These are phyloP conservation scores for Acanthochromis polyacanthus DNA, from an alignment of 2,113 vertebrate genomes.

Conservation along the genomic window DNA sequence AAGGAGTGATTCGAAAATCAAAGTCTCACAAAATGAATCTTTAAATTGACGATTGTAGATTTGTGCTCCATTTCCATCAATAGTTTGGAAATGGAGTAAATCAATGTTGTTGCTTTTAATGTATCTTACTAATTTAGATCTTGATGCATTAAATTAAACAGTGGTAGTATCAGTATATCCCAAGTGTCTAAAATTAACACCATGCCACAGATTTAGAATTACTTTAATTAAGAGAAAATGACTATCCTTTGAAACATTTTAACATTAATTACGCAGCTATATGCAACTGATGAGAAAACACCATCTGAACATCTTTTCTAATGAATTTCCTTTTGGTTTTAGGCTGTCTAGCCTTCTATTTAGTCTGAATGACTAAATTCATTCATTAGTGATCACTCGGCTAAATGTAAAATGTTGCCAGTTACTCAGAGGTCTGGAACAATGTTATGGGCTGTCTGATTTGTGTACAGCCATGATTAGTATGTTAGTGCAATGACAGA, in stretches of 20 bases:
- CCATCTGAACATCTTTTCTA: not conserved
- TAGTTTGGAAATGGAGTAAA: too few relatives aligned
- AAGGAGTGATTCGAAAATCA: not conserved
- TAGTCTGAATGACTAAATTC: not conserved
- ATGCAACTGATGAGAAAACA: not conserved
- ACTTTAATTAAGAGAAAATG: conserved; percentile 4
- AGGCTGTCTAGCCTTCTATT: conserved; percentile 4
- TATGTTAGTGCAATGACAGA: conserved; percentile 32
- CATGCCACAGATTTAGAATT: conserved; percentile 20
- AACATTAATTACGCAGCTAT: not conserved
- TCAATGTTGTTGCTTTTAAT: too few relatives aligned
- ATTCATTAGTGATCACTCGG: not conserved
- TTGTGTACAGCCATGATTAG: conserved; percentile 27
- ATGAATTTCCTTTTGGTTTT: conserved; percentile 20
- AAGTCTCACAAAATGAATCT: not conserved
- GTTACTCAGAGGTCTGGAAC: conserved; percentile 28
- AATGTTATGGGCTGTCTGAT: conserved; percentile 30
- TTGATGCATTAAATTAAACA: too few relatives aligned
- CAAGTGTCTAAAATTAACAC: conserved; percentile 16
- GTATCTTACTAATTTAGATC: too few relatives aligned
- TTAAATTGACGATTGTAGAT: not conserved
- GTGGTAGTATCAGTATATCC: too few relatives aligned
- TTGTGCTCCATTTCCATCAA: too few relatives aligned
- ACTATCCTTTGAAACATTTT: conserved; percentile 6
- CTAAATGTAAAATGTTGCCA: not conserved